These are phyloP conservation scores for Phaonia tiefii DNA, from an alignment of 2,888 invertebrate genomes.

Conservation along the genomic window DNA sequence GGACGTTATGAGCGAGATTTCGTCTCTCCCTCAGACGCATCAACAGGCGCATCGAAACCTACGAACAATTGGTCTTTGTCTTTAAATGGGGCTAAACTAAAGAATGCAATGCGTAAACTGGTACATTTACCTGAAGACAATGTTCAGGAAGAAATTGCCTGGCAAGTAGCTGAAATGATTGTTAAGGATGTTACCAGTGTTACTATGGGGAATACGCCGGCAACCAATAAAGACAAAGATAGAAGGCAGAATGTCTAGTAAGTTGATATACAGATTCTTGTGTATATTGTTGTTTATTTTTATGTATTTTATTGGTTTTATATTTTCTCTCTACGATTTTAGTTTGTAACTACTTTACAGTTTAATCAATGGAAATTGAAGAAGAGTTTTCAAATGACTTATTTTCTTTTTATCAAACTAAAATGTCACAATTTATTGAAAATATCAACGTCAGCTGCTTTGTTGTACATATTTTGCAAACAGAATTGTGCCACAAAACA, in stretches of 20 bases:
- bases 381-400: no score
- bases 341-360: no score
- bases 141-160: slow-evolving; percentile 97
- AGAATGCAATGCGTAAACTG: slow-evolving; percentile 87
- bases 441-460: no score
- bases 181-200: slow-evolving; percentile 95
- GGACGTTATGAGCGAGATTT: slow-evolving; percentile 96
- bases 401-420: no score
- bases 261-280: slow-evolving; percentile 30
- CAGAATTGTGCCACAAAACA: no score
- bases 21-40: slow-evolving; percentile 70
- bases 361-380: no score
- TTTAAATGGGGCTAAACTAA: slow-evolving; percentile 78
- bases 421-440: no score
- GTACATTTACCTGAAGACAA: slow-evolving; percentile 92
- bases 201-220: slow-evolving; percentile 81
- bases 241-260: slow-evolving; percentile 46
- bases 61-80: slow-evolving; percentile 76
- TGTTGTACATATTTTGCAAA: no score
- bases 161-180: slow-evolving; percentile 98
- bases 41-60: slow-evolving; percentile 77
- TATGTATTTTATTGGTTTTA: slow-evolving; percentile 31
- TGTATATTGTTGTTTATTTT: slow-evolving; percentile 12
- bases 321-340: neutral
- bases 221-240: slow-evolving; percentile 10